Base-by-base conservation (phyloP, 1,140 invertebrate genomes). In the Drosophila bipectinata region DNA sequence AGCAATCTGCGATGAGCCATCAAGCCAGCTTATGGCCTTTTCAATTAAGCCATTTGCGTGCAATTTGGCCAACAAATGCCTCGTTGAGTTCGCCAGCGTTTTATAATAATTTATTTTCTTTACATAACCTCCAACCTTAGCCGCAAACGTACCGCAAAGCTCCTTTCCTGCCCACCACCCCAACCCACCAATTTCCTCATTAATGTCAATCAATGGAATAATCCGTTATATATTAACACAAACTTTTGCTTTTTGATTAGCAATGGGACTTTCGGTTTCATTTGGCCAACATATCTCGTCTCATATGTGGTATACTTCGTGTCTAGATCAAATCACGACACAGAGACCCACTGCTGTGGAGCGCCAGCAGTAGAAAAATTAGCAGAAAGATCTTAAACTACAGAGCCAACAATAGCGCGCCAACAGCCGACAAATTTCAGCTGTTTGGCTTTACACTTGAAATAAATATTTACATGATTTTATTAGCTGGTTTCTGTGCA, bases 181-280 rank as follows among this genome's bases (percentile, higher is more conserved):
- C n/a, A 7, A 4, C 53, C 53, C 32, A 7, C 30, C 18, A 8
- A 15, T 59, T 60, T 26, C 15, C 32, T 26, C 64, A 74, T 79
- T 56, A 67, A 60, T 72, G 48, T 53, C 67, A 85, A 77, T 84
- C 66, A 73, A 76, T 9, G 28, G 21, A 57, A 37, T 52, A 48
- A 49, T 48, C 49, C 59, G 71, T 71, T 83, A 66, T 37, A 41
- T 73, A 64, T 61, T 37, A 59, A 52, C 44, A 37, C 58, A 30
- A 69, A 69, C 57, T 84, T 71, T 81, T 77, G 60, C 63, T 74
- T 63, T 80, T 85, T 81, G 63, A 85, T 81, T 69, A 78, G 59
- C 68, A 74, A 32, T 59, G 49, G 30, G 49, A 84, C 81, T 84
- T 84, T 80, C 68, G 54, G 44, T 84, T 84, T 84, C 81, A 74